phyloP scores from a whole-genome alignment of 53 echinoderm and acorn worm genomes.

The Zoroaster sp. region DNA sequence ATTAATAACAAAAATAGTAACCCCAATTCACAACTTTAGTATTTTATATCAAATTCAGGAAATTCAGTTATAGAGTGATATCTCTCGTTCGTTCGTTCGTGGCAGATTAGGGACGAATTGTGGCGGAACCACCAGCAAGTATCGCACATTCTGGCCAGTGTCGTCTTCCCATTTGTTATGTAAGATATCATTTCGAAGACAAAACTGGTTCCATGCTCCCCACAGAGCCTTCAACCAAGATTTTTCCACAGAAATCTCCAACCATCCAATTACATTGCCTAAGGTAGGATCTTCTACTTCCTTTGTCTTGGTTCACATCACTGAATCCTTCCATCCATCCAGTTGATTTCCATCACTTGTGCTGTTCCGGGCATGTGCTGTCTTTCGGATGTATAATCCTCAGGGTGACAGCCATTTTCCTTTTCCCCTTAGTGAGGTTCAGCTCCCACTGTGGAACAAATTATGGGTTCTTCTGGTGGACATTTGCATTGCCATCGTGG shows the following conservation, averaged over 20 bases:
- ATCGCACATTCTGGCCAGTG: background rate
- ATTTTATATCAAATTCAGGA: too few species aligned
- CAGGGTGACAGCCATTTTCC: too few species aligned
- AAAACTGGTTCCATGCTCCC: conserved; percentile 52
- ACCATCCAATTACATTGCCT: background rate
- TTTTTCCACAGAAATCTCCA: conserved; percentile 11
- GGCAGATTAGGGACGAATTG: too few species aligned
- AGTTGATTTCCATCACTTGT: background rate
- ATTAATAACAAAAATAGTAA: too few species aligned
- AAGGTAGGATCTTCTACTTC: background rate
- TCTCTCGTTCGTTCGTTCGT: too few species aligned
- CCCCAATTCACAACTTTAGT: too few species aligned
- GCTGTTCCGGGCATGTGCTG: too few species aligned
- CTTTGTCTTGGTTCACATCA: background rate
- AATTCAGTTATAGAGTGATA: too few species aligned
- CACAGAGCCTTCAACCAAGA: background rate
- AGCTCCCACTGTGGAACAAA: too few species aligned
- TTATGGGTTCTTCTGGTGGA: too few species aligned
- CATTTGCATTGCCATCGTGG: conserved; percentile 25
- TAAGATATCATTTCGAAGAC: conserved; percentile 1
- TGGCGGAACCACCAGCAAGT: conserved; percentile 26
- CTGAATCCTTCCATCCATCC: background rate
- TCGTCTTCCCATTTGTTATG: conserved; percentile 22
- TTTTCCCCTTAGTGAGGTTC: too few species aligned
- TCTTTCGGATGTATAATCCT: too few species aligned